These are phyloP conservation scores for Asobara japonica DNA, from an alignment of 1,140 invertebrate species.

Conservation along the genomic window DNA sequence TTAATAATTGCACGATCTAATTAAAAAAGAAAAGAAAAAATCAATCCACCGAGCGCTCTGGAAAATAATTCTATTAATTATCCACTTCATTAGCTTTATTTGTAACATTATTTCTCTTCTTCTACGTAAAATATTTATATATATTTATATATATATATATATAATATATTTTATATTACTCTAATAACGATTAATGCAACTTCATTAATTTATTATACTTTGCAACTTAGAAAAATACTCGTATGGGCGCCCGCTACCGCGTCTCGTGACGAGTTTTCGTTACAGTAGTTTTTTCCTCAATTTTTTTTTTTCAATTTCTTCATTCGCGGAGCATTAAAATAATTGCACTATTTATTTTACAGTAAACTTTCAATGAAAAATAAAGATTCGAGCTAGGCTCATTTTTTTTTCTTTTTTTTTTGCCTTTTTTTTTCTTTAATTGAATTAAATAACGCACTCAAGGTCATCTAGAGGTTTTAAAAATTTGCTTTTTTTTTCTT, in stretches of 20 bases:
- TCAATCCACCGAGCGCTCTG: background rate
- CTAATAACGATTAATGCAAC: conserved; percentile 67
- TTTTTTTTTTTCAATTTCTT: background rate
- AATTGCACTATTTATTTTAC: conserved; percentile 9
- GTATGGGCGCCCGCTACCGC: conserved; percentile 55
- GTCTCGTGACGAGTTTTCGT: conserved; percentile 45
- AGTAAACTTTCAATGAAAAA: background rate
- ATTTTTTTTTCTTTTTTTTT: background rate
- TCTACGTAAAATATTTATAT: conserved; percentile 37
- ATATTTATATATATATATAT: conserved; percentile 46
- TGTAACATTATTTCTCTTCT: background rate
- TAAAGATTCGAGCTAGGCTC: background rate
- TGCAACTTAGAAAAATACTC: conserved; percentile 67
- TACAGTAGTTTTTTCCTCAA: background rate
- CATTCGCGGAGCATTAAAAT: conserved; percentile 18
- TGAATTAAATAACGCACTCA: background rate
- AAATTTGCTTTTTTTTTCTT: background rate
- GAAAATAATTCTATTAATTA: background rate
- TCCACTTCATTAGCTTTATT: background rate
- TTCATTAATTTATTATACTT: conserved; percentile 65
- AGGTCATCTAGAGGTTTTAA: background rate
- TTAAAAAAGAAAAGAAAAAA: no score
- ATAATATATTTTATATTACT: conserved; percentile 54
- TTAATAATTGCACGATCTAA: background rate
- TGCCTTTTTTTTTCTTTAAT: background rate